These are phyloP conservation scores for Pocillopora grandis DNA, from an alignment of 92 coral and sea anemone species.

Conservation along the genomic window DNA sequence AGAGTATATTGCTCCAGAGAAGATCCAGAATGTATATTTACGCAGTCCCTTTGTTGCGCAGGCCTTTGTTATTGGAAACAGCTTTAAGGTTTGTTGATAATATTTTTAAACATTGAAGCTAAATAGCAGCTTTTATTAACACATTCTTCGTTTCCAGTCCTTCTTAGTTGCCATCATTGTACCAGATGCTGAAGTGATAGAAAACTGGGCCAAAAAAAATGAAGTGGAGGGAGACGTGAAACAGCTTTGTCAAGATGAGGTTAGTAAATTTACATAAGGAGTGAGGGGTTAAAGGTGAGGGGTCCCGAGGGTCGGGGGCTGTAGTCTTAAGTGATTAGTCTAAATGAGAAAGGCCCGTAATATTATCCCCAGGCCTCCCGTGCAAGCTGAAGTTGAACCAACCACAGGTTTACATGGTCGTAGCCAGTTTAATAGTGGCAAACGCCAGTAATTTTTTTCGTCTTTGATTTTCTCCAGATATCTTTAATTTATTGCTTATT, in stretches of 20 bases:
- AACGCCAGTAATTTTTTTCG: no score
- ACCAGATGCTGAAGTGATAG: slow-evolving; percentile 75
- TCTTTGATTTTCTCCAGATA: no score
- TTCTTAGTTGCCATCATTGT: slow-evolving; percentile 76
- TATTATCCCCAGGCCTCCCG: background rate
- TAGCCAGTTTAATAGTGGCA: no score
- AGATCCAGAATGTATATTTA: slow-evolving; percentile 72
- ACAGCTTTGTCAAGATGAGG: slow-evolving; percentile 79
- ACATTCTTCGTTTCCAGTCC: slow-evolving; percentile 51
- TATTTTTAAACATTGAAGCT: background rate
- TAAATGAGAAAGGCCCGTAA: background rate
- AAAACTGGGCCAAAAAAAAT: slow-evolving; percentile 71
- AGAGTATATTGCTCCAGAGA: slow-evolving; percentile 90
- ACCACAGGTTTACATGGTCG: no score
- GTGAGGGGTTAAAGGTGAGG: no score
- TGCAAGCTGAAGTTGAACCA: no score
- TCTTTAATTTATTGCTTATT: no score
- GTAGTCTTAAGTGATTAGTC: no score
- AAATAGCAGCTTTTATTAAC: background rate
- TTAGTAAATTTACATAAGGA: background rate
- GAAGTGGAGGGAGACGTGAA: slow-evolving; percentile 59
- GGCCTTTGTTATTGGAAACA: slow-evolving; percentile 79
- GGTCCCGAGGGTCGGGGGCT: no score
- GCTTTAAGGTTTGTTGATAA: slow-evolving; percentile 68
- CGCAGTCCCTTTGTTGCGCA: slow-evolving; percentile 90